phyloP scores from a whole-genome alignment of 2,113 vertebrate species.

The Salvator merianae region DNA sequence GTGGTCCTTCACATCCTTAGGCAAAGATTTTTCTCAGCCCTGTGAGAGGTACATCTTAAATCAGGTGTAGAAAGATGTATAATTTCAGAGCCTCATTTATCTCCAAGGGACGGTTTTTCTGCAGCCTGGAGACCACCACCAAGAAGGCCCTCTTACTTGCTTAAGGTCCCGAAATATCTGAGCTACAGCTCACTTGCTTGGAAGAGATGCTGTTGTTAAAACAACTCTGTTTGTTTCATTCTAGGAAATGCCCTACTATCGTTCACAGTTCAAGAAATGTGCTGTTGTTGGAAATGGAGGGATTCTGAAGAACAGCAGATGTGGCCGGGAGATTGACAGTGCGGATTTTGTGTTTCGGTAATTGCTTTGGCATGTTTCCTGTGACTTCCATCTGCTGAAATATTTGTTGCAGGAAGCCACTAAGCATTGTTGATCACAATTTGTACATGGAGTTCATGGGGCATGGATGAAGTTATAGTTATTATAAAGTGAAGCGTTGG shows the following conservation, averaged over 20 bases:
- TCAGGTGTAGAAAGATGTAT: too few relatives aligned
- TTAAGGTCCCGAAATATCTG: too few relatives aligned
- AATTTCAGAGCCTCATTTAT: too few relatives aligned
- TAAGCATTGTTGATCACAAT: background rate
- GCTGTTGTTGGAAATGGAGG: constrained; percentile 96
- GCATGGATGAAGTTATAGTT: background rate
- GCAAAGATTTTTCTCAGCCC: background rate
- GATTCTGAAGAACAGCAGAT: constrained; percentile 95
- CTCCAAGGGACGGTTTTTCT: too few relatives aligned
- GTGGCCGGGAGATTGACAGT: constrained; percentile 91
- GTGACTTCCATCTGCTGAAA: background rate
- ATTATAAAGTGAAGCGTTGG: background rate
- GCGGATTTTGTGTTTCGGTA: constrained; percentile 97
- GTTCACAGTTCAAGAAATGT: constrained; percentile 97
- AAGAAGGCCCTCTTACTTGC: too few relatives aligned
- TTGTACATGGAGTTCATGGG: too few relatives aligned
- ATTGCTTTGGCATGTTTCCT: background rate
- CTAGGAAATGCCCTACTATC: constrained; percentile 95
- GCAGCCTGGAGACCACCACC: too few relatives aligned
- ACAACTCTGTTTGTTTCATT: constrained; percentile 1
- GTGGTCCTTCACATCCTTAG: background rate
- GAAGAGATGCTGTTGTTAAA: background rate
- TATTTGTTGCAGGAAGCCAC: background rate
- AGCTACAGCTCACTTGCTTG: rapidly evolving
- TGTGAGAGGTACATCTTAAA: too few relatives aligned